phyloP scores from a whole-genome alignment of 2,797 vertebrate species.

The Acipenser ruthenus region DNA sequence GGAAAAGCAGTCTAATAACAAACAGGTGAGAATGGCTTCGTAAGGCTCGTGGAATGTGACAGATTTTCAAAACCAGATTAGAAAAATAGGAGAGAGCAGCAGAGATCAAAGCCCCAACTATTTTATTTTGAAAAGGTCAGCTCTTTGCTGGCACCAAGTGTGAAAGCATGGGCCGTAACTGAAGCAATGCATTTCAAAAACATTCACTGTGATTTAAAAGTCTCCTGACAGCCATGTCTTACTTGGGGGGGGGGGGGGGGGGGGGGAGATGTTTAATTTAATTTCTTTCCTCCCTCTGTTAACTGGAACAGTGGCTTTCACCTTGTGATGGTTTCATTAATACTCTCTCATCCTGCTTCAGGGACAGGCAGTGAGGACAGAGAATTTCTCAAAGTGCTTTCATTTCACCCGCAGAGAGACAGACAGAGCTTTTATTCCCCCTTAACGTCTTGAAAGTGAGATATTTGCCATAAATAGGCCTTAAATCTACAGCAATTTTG shows the following conservation, averaged over 20 bases:
- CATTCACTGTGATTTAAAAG: background rate
- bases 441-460: background rate
- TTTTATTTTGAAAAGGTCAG: slow-evolving; percentile 24
- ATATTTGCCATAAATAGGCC: slow-evolving; percentile 17
- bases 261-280: background rate
- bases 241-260: background rate
- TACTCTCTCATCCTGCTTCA: no score
- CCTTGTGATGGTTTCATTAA: no score
- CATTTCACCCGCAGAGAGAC: no score
- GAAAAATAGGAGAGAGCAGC: slow-evolving; percentile 20
- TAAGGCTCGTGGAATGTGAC: slow-evolving; percentile 37
- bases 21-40: slow-evolving; percentile 43
- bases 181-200: slow-evolving; percentile 8
- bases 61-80: slow-evolving; percentile 27
- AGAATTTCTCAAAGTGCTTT: no score
- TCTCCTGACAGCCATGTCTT: slow-evolving; percentile 9
- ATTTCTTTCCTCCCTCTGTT: slow-evolving; percentile 4
- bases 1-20: slow-evolving; percentile 47
- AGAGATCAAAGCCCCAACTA: slow-evolving; percentile 15
- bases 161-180: slow-evolving; percentile 18
- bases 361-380: no score
- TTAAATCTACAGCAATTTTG: slow-evolving; percentile 22
- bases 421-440: background rate
- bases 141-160: slow-evolving; percentile 5
- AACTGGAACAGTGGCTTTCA: no score